These are phyloP conservation scores for Ectropis grisescens DNA, from an alignment of 1,140 invertebrate genomes.

Conservation along the genomic window DNA sequence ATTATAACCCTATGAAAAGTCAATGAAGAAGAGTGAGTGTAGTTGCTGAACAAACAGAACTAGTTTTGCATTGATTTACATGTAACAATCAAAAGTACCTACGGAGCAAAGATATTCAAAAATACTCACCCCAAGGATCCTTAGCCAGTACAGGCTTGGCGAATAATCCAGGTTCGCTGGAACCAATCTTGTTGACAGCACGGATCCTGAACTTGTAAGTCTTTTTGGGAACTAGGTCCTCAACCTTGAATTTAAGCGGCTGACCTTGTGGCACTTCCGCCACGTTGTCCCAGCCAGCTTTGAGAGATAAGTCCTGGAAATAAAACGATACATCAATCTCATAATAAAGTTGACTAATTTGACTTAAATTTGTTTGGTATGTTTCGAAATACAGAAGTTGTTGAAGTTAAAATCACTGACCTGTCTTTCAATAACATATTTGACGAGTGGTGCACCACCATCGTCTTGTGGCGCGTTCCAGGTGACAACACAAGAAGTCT, in stretches of 20 bases:
- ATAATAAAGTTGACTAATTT: background rate
- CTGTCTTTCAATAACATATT: slow-evolving; percentile 96
- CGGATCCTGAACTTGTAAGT: slow-evolving; percentile 96
- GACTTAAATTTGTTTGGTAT: background rate
- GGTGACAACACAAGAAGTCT: slow-evolving; percentile 89
- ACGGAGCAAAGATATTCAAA: too few species aligned
- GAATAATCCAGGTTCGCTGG: slow-evolving; percentile 90
- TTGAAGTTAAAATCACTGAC: slow-evolving; percentile 65
- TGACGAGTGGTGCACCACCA: slow-evolving; percentile 89
- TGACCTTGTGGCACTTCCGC: slow-evolving; percentile 79
- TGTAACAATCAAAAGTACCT: background rate
- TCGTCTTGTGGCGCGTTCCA: slow-evolving; percentile 96
- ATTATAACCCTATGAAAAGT: too few species aligned
- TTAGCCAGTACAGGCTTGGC: slow-evolving; percentile 92
- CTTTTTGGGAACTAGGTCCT: slow-evolving; percentile 88
- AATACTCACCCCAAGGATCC: slow-evolving; percentile 93
- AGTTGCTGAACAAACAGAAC: too few species aligned
- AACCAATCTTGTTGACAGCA: slow-evolving; percentile 92
- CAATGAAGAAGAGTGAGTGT: too few species aligned
- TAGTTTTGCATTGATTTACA: background rate
- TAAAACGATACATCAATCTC: slow-evolving; percentile 1
- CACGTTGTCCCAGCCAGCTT: slow-evolving; percentile 87
- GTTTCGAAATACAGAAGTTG: background rate
- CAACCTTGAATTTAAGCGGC: slow-evolving; percentile 84
- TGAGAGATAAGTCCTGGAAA: slow-evolving; percentile 59